These are phyloP conservation scores for Neodiprion pinetum DNA, from an alignment of 1,140 invertebrate species.

Conservation along the genomic window DNA sequence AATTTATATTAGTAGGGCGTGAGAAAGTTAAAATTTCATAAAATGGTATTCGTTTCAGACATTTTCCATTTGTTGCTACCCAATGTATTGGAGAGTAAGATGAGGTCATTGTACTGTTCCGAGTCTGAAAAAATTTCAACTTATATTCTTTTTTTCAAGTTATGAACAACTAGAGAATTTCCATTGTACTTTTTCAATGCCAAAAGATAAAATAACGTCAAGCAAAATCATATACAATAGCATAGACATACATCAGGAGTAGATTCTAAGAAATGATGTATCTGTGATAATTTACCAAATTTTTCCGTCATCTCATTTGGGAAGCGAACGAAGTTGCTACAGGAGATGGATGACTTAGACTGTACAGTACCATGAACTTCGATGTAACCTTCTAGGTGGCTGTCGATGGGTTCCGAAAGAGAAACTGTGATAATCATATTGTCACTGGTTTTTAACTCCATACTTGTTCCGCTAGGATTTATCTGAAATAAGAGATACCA, in stretches of 20 bases:
- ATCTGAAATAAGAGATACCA: conserved; percentile 32
- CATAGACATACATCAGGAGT: background rate
- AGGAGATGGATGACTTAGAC: conserved; percentile 47
- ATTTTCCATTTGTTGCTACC: conserved; percentile 41
- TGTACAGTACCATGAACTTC: conserved; percentile 49
- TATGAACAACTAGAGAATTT: conserved; percentile 17
- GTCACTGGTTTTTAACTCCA: conserved; percentile 50
- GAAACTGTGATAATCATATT: conserved; percentile 44
- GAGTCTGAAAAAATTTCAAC: conserved; percentile 36
- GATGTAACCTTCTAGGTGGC: conserved; percentile 41
- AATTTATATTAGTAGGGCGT: no score
- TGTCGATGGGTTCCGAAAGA: conserved; percentile 39
- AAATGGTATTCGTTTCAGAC: conserved; percentile 21
- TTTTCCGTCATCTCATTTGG: conserved; percentile 33
- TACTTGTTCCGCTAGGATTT: conserved; percentile 39
- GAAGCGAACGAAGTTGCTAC: conserved; percentile 39
- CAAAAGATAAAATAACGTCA: no score
- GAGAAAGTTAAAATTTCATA: background rate
- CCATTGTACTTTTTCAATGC: background rate
- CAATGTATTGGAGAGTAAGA: conserved; percentile 37
- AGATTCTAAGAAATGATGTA: background rate
- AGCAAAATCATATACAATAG: background rate
- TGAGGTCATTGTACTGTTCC: conserved; percentile 41
- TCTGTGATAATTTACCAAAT: conserved; percentile 41
- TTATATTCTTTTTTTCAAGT: background rate